Conservation (phyloP, 2,888 invertebrate genomes). For the Eupithecia centaureata region DNA sequence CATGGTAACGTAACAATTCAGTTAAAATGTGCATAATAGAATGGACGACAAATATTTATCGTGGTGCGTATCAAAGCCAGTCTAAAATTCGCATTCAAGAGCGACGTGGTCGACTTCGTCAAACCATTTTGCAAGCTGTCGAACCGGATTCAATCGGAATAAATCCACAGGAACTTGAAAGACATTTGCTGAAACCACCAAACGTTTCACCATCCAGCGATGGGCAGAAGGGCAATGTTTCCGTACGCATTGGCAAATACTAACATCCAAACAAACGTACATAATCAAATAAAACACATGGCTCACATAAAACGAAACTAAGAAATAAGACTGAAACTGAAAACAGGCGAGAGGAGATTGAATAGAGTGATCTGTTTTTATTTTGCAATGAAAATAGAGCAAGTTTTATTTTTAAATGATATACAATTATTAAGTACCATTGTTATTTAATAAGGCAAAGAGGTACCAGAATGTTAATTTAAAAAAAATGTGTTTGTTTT, state of each 20-base stretch:
- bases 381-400: background rate
- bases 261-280: slow-evolving; percentile 56
- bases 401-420: background rate
- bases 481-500: no score
- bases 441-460: no score
- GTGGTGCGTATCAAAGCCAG: no score
- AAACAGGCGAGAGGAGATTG: slow-evolving; percentile 5
- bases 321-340: slow-evolving; percentile 26
- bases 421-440: background rate
- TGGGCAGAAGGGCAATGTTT: slow-evolving; percentile 28
- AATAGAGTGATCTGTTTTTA: background rate
- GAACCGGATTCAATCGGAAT: background rate
- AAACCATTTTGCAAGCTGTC: background rate
- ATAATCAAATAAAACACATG: slow-evolving; percentile 63
- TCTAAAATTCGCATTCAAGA: background rate
- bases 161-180: background rate
- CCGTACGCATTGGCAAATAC: slow-evolving; percentile 51
- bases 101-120: background rate
- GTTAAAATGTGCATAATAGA: no score
- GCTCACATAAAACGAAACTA: slow-evolving; percentile 54
- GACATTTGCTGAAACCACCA: slow-evolving; percentile 1
- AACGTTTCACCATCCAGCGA: background rate
- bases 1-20: no score
- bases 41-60: no score
- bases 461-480: no score